These are phyloP conservation scores for Aramus guarauna DNA, from an alignment of 2,113 vertebrate species.

Conservation along the genomic window DNA sequence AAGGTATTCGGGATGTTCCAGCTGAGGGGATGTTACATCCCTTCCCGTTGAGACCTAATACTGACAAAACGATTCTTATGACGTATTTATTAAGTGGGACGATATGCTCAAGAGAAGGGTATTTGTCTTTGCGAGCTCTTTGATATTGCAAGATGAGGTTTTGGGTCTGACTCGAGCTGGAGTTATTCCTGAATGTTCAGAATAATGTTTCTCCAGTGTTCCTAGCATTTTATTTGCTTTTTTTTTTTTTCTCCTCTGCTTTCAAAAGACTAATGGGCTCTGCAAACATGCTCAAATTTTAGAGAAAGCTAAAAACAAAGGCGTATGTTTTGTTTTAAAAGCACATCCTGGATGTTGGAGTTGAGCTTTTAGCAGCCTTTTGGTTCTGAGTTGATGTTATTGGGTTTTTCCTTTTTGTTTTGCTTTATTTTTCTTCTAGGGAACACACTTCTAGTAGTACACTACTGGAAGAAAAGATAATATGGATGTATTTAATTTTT, in stretches of 20 bases:
- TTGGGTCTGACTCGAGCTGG: not conserved
- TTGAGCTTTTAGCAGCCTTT: not conserved
- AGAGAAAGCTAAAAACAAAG: not conserved
- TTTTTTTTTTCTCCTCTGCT: not conserved
- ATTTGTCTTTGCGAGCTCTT: not conserved
- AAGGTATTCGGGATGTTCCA: not conserved
- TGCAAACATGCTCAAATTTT: too few species aligned
- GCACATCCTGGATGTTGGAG: not conserved
- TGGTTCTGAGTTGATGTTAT: not conserved
- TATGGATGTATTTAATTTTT: not conserved
- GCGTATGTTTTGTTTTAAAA: not conserved
- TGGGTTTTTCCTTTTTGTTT: not conserved
- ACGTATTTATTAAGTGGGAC: not conserved
- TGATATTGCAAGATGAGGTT: not conserved
- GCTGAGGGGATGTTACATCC: not conserved
- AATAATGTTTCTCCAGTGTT: rapidly evolving
- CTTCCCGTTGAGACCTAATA: not conserved
- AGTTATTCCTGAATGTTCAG: not conserved
- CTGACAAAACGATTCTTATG: not conserved
- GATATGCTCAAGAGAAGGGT: not conserved
- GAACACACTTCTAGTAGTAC: too few species aligned
- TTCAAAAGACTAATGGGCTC: not conserved
- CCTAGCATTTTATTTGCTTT: not conserved
- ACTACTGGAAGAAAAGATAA: not conserved
- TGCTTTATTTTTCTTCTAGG: not conserved